Conservation (phyloP, 2,797 vertebrate genomes). For the Microctenopoma steveboyesi region DNA sequence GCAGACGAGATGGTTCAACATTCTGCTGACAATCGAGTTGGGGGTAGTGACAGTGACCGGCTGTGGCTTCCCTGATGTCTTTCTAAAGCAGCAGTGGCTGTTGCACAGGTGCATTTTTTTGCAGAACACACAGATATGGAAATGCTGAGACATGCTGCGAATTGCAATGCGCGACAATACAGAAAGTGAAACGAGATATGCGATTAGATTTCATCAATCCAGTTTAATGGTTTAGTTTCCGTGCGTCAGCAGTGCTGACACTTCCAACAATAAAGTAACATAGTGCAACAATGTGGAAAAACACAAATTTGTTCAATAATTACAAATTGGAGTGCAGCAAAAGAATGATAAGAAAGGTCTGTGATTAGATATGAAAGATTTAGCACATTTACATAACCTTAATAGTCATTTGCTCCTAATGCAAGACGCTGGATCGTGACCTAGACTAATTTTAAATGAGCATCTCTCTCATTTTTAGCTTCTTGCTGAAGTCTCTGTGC, state of each 20-base stretch:
- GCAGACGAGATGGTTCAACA: conserved; percentile 30
- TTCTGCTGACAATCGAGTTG: conserved; percentile 42
- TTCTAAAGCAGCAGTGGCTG: neutral
- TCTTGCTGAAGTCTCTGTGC: conserved; percentile 22
- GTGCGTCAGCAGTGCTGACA: conserved; percentile 2
- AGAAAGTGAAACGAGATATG: conserved; percentile 20
- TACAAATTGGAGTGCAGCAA: conserved; percentile 16
- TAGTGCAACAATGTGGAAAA: conserved; percentile 8
- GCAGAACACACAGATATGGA: conserved; percentile 18
- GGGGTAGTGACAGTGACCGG: conserved; percentile 41
- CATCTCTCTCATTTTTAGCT: conserved; percentile 32
- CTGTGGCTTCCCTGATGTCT: conserved; percentile 33
- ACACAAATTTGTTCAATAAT: conserved; percentile 17
- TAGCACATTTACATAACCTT: conserved; percentile 34
- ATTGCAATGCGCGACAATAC: neutral
- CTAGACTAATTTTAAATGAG: conserved; percentile 67
- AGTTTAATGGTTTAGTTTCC: conserved; percentile 14
- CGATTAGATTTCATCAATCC: conserved; percentile 5
- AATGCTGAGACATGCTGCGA: conserved; percentile 7
- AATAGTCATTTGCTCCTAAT: conserved; percentile 29
- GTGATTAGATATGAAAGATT: conserved; percentile 12
- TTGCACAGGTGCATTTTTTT: conserved; percentile 1
- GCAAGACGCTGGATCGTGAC: conserved; percentile 48
- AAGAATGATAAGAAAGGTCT: conserved; percentile 15
- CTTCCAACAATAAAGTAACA: conserved; percentile 7